Evolutionary conservation across 2,888 invertebrate genomes (phyloP).

Genomic region (Beris chalybata): DNA sequence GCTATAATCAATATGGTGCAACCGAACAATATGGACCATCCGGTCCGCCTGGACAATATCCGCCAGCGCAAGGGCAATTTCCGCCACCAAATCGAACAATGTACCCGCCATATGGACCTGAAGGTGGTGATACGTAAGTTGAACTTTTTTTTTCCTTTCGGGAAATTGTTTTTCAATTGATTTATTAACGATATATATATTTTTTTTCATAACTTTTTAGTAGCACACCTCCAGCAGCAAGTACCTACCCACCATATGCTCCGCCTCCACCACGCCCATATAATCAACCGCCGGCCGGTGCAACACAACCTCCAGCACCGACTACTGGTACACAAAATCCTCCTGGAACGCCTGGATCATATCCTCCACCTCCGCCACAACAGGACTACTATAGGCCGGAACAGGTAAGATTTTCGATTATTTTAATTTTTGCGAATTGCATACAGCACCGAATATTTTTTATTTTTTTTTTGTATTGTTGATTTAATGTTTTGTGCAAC

Average conservation of each 20-base stretch:
- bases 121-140: slow-evolving; percentile 67
- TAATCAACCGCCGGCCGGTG: slow-evolving; percentile 55
- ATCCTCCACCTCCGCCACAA: slow-evolving; percentile 58
- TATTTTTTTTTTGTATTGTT: neutral
- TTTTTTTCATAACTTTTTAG: slow-evolving; percentile 25
- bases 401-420: slow-evolving; percentile 46
- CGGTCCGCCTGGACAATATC: slow-evolving; percentile 62
- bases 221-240: slow-evolving; percentile 52
- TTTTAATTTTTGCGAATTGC: neutral
- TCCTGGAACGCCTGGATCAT: slow-evolving; percentile 56
- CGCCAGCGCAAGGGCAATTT: slow-evolving; percentile 61
- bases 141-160: slow-evolving; percentile 28
- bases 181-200: neutral
- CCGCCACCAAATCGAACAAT: slow-evolving; percentile 75
- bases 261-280: slow-evolving; percentile 49
- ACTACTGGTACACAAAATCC: slow-evolving; percentile 56
- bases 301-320: slow-evolving; percentile 57
- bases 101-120: slow-evolving; percentile 75
- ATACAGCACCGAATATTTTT: neutral
- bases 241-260: slow-evolving; percentile 52
- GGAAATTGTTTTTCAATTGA: neutral
- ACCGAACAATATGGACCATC: slow-evolving; percentile 64
- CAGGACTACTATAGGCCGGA: slow-evolving; percentile 61
- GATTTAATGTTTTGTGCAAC: neutral
- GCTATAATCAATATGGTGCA: slow-evolving; percentile 69